Evolutionary conservation across 2,797 vertebrate species (phyloP), one percentile per base, ranked within the genome.

Genomic region (Lophius americanus): DNA sequence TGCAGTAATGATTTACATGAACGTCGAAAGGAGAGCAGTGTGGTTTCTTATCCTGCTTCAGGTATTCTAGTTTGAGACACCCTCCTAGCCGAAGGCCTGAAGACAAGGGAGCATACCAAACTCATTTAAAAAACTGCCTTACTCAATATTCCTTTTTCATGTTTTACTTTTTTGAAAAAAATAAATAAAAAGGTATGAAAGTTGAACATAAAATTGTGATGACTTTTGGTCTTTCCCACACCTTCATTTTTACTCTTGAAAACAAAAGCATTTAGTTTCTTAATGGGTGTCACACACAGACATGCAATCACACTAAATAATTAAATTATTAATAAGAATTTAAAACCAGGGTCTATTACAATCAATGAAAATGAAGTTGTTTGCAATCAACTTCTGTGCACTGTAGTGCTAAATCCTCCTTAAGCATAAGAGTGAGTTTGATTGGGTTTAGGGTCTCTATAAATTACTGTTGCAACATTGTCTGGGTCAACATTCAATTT

Each of bases 51-150:
- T 50, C 64, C 47, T 72, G 60, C 44, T 69, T 76, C 68, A 4
- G 81, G 70, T 68, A 23, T 59, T 78, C 68, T 73, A 56, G 74
- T 68, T 58, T n/a, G 44, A 49, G 64, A 83, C 64, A 73, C 79
- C 81, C 63, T 76, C 74, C 57, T 64, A 53, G 79, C 52, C n/a
- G 64, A 81, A 53, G 59, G 76, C 56, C 52, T 64, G 71, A 82
- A 73, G 68, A 83, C 32, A 35, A 53, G 37, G 66, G 73, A 82
- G 60, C 67, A 14, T 73, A 88, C 77, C 84, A 85, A 86, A 90
- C 88, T 86, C 84, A 87, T 91, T 82, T 84, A 86, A 78, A 23
- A 85, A 83, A 92, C 86, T 93, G 93, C 93, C 94, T 94, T 94
- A 93, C 73, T 79, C 78, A 12, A 87, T 90, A 79, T 82, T 90